Evolutionary conservation across 2,113 vertebrate species (phyloP), one percentile per base, ranked within the genome.

Genomic region (Psittacula cyanocephala): DNA sequence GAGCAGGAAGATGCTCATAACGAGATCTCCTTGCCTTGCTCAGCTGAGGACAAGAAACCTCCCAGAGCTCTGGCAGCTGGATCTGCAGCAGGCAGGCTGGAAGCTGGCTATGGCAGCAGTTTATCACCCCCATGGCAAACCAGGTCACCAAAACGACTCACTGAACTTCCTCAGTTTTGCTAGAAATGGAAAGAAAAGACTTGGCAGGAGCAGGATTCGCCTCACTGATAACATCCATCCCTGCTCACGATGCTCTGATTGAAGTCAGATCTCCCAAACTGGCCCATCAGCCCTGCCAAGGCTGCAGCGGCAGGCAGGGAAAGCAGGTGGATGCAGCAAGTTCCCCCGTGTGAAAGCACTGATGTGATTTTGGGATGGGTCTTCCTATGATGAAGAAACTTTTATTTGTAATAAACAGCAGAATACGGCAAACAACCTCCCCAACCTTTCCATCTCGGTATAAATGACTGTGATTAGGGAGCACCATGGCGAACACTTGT

Each of bases 391-490:
- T 20, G 7, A 62, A 69, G 39, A 83, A 85, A 75, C 28, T 31
- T 49, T 31, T 31, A 6, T 23, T 81, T 78, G 72, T 39, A 31
- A 86, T 35, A 63, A 94, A 72, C 50, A 92, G 53, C 46, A 50
- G 52, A 81, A 62, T 12, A 35, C 43, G 90, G 41, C 0, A 97
- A 97, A 95, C 89, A 91, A 80, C 71, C 25, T 52, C 67, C 60
- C 41, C 89, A 78, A 53, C 64, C 82, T 92, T 49, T 92, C 44
- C 88, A 93, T 95, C 94, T 77, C 70, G 89, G 95, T 91, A 95
- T 96, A 50, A 90, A 79, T 79, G n/a, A 84, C 77, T 76, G 29
- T 53, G 33, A 64, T 75, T n/a, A 93, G 92, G 86, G 10, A 53
- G 68, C 71, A 49, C 65, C 69, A 28, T 27, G 23, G 50, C 5